Conservation (phyloP, 1,140 invertebrate species). For the Ctenoplectra terminalis region DNA sequence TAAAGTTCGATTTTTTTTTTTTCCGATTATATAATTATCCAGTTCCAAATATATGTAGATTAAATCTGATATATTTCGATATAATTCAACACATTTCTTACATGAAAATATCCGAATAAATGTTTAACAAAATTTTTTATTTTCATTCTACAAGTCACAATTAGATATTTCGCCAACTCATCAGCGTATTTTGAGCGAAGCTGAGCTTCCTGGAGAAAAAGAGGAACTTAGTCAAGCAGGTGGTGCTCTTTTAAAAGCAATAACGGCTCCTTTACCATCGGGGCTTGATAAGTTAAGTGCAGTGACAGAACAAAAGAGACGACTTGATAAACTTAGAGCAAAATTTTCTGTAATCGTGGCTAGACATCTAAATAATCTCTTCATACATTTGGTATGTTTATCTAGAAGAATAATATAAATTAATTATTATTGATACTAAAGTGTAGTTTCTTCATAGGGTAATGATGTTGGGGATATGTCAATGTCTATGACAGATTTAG, state of each 20-base stretch:
- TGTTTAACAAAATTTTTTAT: not conserved
- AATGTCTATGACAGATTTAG: constrained; percentile 84
- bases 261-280: constrained; percentile 82
- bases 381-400: constrained; percentile 93
- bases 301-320: constrained; percentile 94
- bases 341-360: constrained; percentile 93
- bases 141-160: constrained; percentile 82
- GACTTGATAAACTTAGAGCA: constrained; percentile 92
- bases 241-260: constrained; percentile 89
- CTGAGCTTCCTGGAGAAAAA: constrained; percentile 89
- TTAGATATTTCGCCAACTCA: constrained; percentile 89
- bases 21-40: too few relatives aligned
- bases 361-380: constrained; percentile 95
- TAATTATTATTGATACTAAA: not conserved
- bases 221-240: constrained; percentile 91
- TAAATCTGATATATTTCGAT: too few relatives aligned
- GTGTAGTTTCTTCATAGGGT: constrained; percentile 80
- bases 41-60: too few relatives aligned
- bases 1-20: too few relatives aligned
- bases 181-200: constrained; percentile 88
- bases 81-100: too few relatives aligned
- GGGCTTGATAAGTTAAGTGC: constrained; percentile 87
- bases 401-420: constrained; percentile 7
- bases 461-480: constrained; percentile 87
- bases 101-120: too few relatives aligned